These are phyloP conservation scores for Hedya salicella DNA, from an alignment of 2,888 invertebrate species.

Conservation along the genomic window DNA sequence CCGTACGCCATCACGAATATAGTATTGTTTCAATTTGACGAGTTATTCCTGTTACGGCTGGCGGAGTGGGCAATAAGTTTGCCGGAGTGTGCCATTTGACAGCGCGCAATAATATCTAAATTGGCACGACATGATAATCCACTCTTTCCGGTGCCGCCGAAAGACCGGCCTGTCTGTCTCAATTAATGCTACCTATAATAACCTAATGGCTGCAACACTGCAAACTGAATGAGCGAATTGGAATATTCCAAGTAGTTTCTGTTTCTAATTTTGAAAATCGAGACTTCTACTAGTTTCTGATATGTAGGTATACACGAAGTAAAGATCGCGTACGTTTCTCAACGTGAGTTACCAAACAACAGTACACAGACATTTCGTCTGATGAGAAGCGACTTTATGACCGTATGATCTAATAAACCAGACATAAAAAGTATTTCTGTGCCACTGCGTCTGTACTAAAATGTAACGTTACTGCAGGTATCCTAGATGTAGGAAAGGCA, in stretches of 20 bases:
- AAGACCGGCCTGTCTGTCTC: slow-evolving; percentile 43
- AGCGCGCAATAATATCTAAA: slow-evolving; percentile 55
- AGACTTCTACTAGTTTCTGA: no score
- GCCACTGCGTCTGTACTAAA: slow-evolving; percentile 48
- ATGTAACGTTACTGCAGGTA: slow-evolving; percentile 31
- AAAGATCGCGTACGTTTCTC: slow-evolving; percentile 19
- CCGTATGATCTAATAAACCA: slow-evolving; percentile 68
- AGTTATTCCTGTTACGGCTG: not conserved
- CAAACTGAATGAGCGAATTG: no score
- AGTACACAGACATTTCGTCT: slow-evolving; percentile 56
- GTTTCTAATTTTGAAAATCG: not conserved
- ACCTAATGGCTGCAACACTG: not conserved
- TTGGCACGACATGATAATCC: slow-evolving; percentile 58
- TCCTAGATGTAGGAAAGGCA: slow-evolving; percentile 14
- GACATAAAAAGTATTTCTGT: slow-evolving; percentile 65
- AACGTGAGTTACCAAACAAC: slow-evolving; percentile 46
- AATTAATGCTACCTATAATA: slow-evolving; percentile 30
- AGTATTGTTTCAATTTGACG: slow-evolving; percentile 16
- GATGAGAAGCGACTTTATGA: slow-evolving; percentile 70
- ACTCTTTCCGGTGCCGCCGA: slow-evolving; percentile 51
- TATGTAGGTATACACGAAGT: not conserved
- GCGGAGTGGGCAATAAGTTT: slow-evolving; percentile 21
- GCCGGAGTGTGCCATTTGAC: slow-evolving; percentile 49
- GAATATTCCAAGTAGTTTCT: slow-evolving; percentile 8
- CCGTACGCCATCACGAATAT: not conserved